Evolutionary conservation across 2,888 invertebrate species (phyloP).

Genomic region (Cotesia congregata): DNA sequence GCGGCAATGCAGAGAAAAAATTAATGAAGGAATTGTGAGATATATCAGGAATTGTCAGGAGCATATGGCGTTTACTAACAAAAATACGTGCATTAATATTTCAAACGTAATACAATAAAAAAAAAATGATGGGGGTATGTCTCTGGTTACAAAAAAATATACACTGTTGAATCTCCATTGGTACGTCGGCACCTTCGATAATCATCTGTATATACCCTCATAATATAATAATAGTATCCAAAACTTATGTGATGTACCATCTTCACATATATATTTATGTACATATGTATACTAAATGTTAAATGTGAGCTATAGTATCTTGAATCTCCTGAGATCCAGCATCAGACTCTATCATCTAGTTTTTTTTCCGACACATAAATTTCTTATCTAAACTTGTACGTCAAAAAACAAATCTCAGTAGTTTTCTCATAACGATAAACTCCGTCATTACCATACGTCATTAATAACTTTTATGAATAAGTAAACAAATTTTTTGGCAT

Average conservation of each 20-base stretch:
- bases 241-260: slow-evolving; percentile 20
- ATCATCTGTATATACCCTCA: slow-evolving; percentile 55
- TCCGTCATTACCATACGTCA: neutral
- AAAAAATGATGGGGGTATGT: slow-evolving; percentile 51
- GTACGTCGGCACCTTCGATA: slow-evolving; percentile 57
- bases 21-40: slow-evolving; percentile 25
- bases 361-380: neutral
- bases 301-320: slow-evolving; percentile 9
- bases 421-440: slow-evolving; percentile 2
- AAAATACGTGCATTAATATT: slow-evolving; percentile 52
- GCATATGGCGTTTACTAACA: slow-evolving; percentile 47
- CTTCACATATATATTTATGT: slow-evolving; percentile 6
- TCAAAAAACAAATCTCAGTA: neutral
- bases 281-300: neutral
- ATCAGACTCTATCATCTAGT: slow-evolving; percentile 12
- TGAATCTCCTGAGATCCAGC: slow-evolving; percentile 14
- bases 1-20: slow-evolving; percentile 7
- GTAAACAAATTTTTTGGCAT: neutral
- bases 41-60: slow-evolving; percentile 24
- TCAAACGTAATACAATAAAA: neutral
- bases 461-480: neutral
- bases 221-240: slow-evolving; percentile 38
- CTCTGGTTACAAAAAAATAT: slow-evolving; percentile 34
- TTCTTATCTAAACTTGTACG: slow-evolving; percentile 9
- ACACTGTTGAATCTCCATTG: slow-evolving; percentile 42